Evolutionary conservation across 2,113 vertebrate genomes (phyloP), one percentile per base, ranked within the genome.

Genomic region (Cricetomys ansorgei): DNA sequence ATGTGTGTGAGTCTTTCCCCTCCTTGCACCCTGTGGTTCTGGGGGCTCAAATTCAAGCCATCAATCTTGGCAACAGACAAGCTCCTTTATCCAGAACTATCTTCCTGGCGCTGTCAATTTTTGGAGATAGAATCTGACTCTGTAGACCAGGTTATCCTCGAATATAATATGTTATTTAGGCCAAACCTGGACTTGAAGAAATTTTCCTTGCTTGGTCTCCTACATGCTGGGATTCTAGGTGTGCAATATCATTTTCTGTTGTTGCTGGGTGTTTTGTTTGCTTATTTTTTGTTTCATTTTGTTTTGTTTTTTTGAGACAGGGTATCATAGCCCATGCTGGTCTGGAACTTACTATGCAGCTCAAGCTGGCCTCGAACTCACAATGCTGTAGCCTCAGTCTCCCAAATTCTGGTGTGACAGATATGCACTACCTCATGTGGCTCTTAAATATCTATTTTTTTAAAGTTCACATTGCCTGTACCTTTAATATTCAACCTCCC

Each of bases 1-100:
- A 37, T 0, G 0, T 25, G 2, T 67, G 43, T 2, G 43, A 34
- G 2, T 67, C 31, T 0, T 7, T 31, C 29, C n/a, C 55, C n/a
- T 23, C 25, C 25, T 45, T 50, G 45, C 53, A n/a, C 64, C 19
- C 2, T n/a, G 45, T 50, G 62, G 43, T 23, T 34, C 62, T 65
- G 29, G 31, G 6, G 4, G 8, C 1, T 19, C 43, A 17, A 84
- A 43, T 13, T 29, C 62, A 85, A 37, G 29, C 7, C 6, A 13
- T 48, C 83, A 85, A 3, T 37, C 81, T 59, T 64, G 59, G 27
- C n/a, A 62, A 81, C 53, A 81, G 21, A n/a, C 37, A 81, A 40
- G 23, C 25, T 43, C 10, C 59, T 84, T 84, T 84, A 64, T 11
- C 81, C 40, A 34, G 31, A 48, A 29, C 43, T n/a, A 65, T 29